Evolutionary conservation across 2,888 invertebrate species (phyloP).

Genomic region (Acleris emargana): DNA sequence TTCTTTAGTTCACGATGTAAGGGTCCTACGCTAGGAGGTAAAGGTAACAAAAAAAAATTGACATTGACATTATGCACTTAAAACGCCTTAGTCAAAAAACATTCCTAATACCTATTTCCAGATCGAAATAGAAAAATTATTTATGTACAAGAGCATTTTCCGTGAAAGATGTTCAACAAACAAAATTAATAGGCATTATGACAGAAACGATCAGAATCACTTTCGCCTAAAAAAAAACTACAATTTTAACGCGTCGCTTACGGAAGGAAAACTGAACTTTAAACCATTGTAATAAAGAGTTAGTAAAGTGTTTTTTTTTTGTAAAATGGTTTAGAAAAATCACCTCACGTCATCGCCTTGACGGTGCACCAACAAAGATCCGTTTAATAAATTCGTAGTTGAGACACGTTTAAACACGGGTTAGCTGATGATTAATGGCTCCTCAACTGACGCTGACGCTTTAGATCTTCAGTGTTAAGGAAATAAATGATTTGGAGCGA

Average conservation of each 20-base stretch:
- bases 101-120: constrained; percentile 8
- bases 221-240: constrained; percentile 41
- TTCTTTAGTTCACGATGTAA: too few relatives aligned
- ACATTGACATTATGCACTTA: constrained; percentile 30
- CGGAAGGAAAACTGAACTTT: constrained; percentile 25
- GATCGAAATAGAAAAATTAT: constrained; percentile 25
- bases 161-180: constrained; percentile 36
- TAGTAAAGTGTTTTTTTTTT: constrained; percentile 21
- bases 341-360: constrained; percentile 49
- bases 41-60: constrained; percentile 1
- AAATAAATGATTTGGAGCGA: constrained; percentile 14
- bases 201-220: constrained; percentile 48
- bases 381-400: constrained; percentile 45
- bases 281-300: not conserved
- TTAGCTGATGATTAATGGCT: constrained; percentile 48
- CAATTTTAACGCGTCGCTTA: constrained; percentile 18
- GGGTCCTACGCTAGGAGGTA: too few relatives aligned
- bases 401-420: constrained; percentile 47
- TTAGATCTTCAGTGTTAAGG: constrained; percentile 37
- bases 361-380: constrained; percentile 49
- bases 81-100: constrained; percentile 6
- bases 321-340: constrained; percentile 49
- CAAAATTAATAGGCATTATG: constrained; percentile 48
- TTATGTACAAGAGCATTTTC: constrained; percentile 21
- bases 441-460: constrained; percentile 24